phyloP scores from a whole-genome alignment of 1,140 invertebrate genomes.

The Lasaia peninsularis region DNA sequence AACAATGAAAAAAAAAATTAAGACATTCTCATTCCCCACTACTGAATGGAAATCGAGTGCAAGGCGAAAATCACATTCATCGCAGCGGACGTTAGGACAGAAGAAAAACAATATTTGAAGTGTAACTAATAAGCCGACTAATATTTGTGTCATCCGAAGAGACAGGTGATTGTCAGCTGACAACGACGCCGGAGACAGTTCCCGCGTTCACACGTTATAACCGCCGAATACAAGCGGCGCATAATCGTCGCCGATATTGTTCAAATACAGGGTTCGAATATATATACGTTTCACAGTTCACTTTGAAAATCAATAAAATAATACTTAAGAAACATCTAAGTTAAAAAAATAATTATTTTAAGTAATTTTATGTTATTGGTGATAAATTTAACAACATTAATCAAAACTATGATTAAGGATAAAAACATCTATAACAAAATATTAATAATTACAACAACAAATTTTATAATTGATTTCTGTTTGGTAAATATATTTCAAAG shows the following conservation, averaged over 20 bases:
- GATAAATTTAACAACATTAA: too few relatives aligned
- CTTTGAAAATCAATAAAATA: too few relatives aligned
- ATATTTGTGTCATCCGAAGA: slow-evolving; percentile 44
- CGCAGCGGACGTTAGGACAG: slow-evolving; percentile 53
- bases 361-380: too few relatives aligned
- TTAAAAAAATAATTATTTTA: too few relatives aligned
- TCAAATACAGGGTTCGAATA: background rate
- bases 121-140: slow-evolving; percentile 62
- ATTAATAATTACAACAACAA: too few relatives aligned
- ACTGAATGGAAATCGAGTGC: slow-evolving; percentile 61
- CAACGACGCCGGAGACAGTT: slow-evolving; percentile 56
- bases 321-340: too few relatives aligned
- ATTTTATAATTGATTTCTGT: too few relatives aligned
- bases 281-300: too few relatives aligned
- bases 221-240: background rate
- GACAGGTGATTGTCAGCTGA: slow-evolving; percentile 46
- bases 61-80: slow-evolving; percentile 56
- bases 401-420: too few relatives aligned
- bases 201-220: slow-evolving; percentile 7
- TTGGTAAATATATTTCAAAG: too few relatives aligned
- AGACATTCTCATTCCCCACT: slow-evolving; percentile 71
- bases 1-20: slow-evolving; percentile 58
- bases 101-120: slow-evolving; percentile 38
- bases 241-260: background rate
- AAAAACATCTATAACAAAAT: too few relatives aligned